These are phyloP conservation scores for Eupleurogrammus muticus DNA, from an alignment of 2,797 vertebrate genomes.

Conservation along the genomic window DNA sequence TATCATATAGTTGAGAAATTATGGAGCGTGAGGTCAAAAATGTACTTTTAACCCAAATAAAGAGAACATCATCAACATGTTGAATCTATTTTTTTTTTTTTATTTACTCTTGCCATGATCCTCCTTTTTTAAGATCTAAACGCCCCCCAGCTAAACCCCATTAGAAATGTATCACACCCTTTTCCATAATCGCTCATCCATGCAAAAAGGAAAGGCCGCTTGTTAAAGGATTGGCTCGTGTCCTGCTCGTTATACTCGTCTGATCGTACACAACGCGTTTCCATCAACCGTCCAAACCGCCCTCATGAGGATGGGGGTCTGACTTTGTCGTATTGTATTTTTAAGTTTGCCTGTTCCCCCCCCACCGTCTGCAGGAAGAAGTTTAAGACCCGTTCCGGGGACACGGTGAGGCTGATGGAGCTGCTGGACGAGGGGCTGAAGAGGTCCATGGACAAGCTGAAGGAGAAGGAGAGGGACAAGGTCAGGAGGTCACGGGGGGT, in stretches of 20 bases:
- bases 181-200: slow-evolving; percentile 64
- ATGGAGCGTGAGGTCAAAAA: no score
- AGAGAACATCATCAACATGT: no score
- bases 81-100: no score
- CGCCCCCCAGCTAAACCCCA: slow-evolving; percentile 39
- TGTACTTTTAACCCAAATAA: no score
- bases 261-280: slow-evolving; percentile 24
- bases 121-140: no score
- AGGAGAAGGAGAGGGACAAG: slow-evolving; percentile 96
- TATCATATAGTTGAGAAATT: no score
- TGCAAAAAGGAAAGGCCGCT: slow-evolving; percentile 35
- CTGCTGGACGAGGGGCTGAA: slow-evolving; percentile 95
- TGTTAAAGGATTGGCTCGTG: slow-evolving; percentile 37
- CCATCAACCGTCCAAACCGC: no score
- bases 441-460: slow-evolving; percentile 97
- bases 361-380: slow-evolving; percentile 88
- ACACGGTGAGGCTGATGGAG: slow-evolving; percentile 93
- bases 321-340: no score
- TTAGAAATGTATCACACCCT: slow-evolving; percentile 60
- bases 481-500: slow-evolving; percentile 66
- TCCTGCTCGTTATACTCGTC: slow-evolving; percentile 39
- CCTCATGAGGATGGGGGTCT: no score
- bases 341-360: no score
- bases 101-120: background rate
- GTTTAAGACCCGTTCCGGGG: slow-evolving; percentile 97